Evolutionary conservation across 2,888 invertebrate species (phyloP).

Genomic region (Plagiodera versicolora): DNA sequence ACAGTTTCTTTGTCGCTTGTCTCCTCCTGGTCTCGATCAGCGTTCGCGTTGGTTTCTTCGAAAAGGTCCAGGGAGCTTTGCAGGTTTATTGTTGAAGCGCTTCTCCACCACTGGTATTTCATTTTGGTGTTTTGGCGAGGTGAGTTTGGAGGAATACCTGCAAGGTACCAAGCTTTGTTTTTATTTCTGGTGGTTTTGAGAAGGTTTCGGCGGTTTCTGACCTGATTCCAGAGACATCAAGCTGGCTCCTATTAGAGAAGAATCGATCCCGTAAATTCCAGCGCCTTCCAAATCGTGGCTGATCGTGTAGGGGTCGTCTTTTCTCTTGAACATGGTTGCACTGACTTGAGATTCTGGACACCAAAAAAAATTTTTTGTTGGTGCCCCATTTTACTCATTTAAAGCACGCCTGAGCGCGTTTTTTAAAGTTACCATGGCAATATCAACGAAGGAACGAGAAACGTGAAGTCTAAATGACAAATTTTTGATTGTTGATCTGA

Average conservation of each 20-base stretch:
- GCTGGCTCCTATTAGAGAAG: constrained; percentile 47
- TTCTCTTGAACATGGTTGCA: constrained; percentile 16
- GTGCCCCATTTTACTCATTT: no score
- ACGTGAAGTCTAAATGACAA: no score
- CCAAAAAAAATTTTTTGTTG: no score
- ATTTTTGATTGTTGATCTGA: no score
- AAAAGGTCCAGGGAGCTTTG: constrained; percentile 66
- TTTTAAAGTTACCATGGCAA: no score
- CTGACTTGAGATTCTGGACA: constrained; percentile 12
- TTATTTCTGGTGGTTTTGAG: no score
- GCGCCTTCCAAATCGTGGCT: constrained; percentile 52
- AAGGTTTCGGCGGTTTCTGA: constrained; percentile 16
- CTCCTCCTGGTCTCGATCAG: no score
- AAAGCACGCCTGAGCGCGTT: no score
- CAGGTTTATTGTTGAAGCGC: constrained; percentile 56
- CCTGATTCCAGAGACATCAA: constrained; percentile 41
- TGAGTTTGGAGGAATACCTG: constrained; percentile 7
- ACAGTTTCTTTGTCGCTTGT: no score
- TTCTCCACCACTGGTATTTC: constrained; percentile 60
- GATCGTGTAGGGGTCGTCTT: constrained; percentile 40
- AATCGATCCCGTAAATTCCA: constrained; percentile 55
- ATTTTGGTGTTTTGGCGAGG: constrained; percentile 16
- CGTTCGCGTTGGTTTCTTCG: constrained; percentile 39
- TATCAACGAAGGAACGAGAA: no score
- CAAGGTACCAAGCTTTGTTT: no score